Evolutionary conservation across 2,113 vertebrate genomes (phyloP).

Genomic region (Dolichallabes microphthalmus): DNA sequence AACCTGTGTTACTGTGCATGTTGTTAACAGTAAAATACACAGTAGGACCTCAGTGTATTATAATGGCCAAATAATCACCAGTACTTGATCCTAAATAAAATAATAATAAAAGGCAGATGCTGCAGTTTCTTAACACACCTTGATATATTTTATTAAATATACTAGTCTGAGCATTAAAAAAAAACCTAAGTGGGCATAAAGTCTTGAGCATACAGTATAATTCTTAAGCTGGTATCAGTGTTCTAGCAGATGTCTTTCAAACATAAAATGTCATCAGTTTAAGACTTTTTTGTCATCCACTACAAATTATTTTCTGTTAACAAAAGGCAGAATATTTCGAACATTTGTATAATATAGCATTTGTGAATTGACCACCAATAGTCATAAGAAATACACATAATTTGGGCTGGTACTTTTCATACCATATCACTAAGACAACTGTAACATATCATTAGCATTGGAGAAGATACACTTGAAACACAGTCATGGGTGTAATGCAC

Average conservation of each 20-base stretch:
- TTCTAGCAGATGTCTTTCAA: neutral
- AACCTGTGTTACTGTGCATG: too few relatives aligned
- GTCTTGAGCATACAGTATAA: neutral
- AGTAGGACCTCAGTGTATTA: neutral
- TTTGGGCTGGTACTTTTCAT: neutral
- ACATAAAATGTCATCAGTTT: neutral
- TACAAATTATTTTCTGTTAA: neutral
- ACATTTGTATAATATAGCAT: neutral
- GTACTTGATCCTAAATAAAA: neutral
- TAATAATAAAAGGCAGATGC: neutral
- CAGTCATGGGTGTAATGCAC: neutral
- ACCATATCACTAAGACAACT: neutral
- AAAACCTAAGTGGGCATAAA: neutral
- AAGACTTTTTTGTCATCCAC: neutral
- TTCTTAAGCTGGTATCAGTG: neutral
- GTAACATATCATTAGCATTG: neutral
- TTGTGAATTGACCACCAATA: neutral
- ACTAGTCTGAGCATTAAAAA: neutral
- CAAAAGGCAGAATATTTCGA: neutral
- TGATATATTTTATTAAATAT: neutral
- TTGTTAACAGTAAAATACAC: too few relatives aligned
- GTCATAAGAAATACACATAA: neutral
- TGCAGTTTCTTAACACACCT: neutral
- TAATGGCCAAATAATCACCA: neutral
- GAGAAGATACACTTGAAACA: neutral